Conservation (phyloP, 2,113 vertebrate species). For the Clarias macrocephalus region DNA sequence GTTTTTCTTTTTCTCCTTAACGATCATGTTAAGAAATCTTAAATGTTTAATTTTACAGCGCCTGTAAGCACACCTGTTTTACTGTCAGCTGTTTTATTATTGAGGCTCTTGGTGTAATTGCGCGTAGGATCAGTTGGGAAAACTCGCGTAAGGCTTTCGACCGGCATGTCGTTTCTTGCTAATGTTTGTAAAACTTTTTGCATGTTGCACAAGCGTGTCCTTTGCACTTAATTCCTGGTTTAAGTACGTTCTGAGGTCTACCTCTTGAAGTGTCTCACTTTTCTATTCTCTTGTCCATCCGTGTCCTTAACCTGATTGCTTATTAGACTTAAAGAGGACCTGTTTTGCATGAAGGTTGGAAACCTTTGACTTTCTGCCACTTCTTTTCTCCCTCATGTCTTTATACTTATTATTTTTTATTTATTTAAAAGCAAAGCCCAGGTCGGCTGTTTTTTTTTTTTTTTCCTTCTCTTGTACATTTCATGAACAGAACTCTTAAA, state of each 20-base stretch:
- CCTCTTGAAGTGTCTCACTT: slow-evolving; percentile 4
- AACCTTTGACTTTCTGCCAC: background rate
- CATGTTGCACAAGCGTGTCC: slow-evolving; percentile 37
- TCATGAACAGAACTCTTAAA: slow-evolving; percentile 36
- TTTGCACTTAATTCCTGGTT: background rate
- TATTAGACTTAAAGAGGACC: background rate
- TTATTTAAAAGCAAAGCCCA: slow-evolving; percentile 54
- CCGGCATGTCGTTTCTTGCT: background rate
- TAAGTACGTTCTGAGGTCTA: background rate
- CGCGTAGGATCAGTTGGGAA: background rate
- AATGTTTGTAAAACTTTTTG: background rate
- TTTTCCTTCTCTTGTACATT: slow-evolving; percentile 33
- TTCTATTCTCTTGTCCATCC: background rate
- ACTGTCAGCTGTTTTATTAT: slow-evolving; percentile 57
- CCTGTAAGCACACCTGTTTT: background rate
- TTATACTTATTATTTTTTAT: slow-evolving; percentile 35
- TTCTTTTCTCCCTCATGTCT: background rate
- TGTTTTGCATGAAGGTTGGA: background rate
- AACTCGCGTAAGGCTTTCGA: background rate
- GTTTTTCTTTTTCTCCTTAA: background rate
- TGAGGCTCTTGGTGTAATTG: background rate
- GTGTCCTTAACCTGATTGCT: background rate
- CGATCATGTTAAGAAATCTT: background rate
- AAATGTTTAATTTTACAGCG: background rate
- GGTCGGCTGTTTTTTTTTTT: slow-evolving; percentile 40